Conservation (phyloP, 2,888 invertebrate species). For the Brassicogethes aeneus region DNA sequence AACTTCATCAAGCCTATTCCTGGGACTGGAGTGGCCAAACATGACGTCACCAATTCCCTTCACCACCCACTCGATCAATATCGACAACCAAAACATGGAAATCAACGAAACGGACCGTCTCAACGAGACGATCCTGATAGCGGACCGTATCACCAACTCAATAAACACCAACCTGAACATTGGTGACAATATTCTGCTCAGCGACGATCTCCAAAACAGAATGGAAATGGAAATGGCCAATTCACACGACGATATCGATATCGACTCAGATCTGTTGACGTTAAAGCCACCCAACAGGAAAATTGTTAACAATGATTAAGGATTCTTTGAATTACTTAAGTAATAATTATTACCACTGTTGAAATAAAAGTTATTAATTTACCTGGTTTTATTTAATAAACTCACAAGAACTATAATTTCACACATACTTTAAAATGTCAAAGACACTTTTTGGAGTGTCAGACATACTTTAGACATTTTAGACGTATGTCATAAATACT, state of each 20-base stretch:
- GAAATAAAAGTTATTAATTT: no score
- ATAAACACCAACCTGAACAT: conserved; percentile 27
- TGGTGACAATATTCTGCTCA: conserved; percentile 30
- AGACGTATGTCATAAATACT: no score
- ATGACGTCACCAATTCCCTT: conserved; percentile 28
- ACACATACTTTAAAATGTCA: no score
- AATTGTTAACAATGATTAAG: no score
- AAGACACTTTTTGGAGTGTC: no score
- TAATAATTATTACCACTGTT: no score
- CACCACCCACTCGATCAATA: conserved; percentile 9
- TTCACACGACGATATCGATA: conserved; percentile 28
- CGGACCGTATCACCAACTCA: conserved; percentile 32
- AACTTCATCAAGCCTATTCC: conserved; percentile 29
- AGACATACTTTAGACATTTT: no score
- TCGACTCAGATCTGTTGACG: conserved; percentile 39
- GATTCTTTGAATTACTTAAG: no score
- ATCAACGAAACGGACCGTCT: conserved; percentile 15
- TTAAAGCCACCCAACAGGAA: no score
- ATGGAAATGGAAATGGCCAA: conserved; percentile 23
- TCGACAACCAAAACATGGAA: conserved; percentile 11
- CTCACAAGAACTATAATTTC: no score
- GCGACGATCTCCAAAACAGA: conserved; percentile 23
- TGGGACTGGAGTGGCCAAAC: conserved; percentile 38
- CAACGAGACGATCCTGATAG: conserved; percentile 33
- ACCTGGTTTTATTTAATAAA: no score